Base-by-base conservation (phyloP, 2,797 vertebrate species). In the Gobio occitaniae region DNA sequence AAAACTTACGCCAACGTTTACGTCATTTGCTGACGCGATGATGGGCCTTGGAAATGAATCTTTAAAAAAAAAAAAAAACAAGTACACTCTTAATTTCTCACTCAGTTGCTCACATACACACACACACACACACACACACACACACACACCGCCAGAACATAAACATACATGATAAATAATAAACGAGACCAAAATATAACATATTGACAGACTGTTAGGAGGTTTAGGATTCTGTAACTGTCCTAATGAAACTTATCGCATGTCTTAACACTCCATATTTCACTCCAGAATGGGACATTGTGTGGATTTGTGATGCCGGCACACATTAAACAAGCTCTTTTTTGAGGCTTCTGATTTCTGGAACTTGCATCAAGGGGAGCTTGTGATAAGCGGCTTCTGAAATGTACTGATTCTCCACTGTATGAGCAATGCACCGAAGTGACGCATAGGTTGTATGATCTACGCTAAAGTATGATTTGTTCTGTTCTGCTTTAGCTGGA, bases 211-310 rank as follows among this genome's bases (percentile, higher is more conserved):
- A 88, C 89, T 90, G 89, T 91, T 89, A 89, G 38, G 48, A 82
- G 59, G 74, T 81, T 83, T 61, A 77, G 71, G 70, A 85, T 80
- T 78, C 76, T 88, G 83, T 82, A 74, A 80, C 50, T 87, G 84
- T 84, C 75, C 80, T 56, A 80, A 78, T 85, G 56, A 81, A 85
- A 76, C 88, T 65, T 86, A 90, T 85, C 78, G 91, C 91, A 92
- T 92, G 91, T 89, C 81, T 89, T 85, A 86, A 80, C 59, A 88
- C 88, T 75, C 65, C 82, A 74, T 86, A 83, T 72, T 78, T 86
- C 54, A 84, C 75, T 63, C 25, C 36, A 76, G 32, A 66, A 52
- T 15, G 10, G 81, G 47, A 52, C 61, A 76, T 41, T 65, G 44
- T 41, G 61, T 84, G 82, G 32, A 63, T 54, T 17, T 68, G 21